Evolutionary conservation across 2,113 vertebrate species (phyloP), one percentile per base, ranked within the genome.

Genomic region (Peromyscus californicus): DNA sequence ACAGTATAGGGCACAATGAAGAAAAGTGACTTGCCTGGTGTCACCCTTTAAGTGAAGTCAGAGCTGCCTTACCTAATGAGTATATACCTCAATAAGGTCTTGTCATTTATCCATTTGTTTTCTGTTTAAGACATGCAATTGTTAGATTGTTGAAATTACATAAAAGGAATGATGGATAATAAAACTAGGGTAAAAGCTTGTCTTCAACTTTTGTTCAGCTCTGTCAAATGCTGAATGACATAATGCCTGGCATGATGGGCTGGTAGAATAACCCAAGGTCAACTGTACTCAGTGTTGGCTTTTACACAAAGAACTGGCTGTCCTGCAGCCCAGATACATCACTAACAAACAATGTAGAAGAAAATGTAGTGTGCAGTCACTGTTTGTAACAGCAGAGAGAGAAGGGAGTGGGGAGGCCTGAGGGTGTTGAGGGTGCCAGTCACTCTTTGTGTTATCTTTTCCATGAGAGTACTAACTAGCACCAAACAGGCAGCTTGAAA

Each of bases 151-250:
- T 85, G n/a, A 48, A 45, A 48, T 67, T 86, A 86, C 54, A 48
- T n/a, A 69, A 93, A 93, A 96, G 72, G 65, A 89, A 94, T 75
- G 22, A 1, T 63, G 80, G 70, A 7, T 85, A 83, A 57, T 51
- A 67, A 82, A 63, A 72, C 39, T 2, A 26, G 80, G 74, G 11
- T 59, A 57, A 84, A 87, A 51, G 26, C 85, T 90, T 93, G 33
- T 31, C 57, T 57, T 22, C 59, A 59, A 11, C 85, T 90, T 89
- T 57, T 26, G 48, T 48, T 22, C 36, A 79, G 59, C 33, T 75
- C 36, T 57, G 7, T 88, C 69, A 92, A 42, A 76, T 24, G 76
- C 63, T 39, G 7, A 26, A 10, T 80, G 61, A 80, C 11, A 21
- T 63, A 67, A 67, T 67, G 89, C 88, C 29, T 45, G 39, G 65